Evolutionary conservation across 2,888 invertebrate species (phyloP).

Genomic region (Tenthredo amoena): DNA sequence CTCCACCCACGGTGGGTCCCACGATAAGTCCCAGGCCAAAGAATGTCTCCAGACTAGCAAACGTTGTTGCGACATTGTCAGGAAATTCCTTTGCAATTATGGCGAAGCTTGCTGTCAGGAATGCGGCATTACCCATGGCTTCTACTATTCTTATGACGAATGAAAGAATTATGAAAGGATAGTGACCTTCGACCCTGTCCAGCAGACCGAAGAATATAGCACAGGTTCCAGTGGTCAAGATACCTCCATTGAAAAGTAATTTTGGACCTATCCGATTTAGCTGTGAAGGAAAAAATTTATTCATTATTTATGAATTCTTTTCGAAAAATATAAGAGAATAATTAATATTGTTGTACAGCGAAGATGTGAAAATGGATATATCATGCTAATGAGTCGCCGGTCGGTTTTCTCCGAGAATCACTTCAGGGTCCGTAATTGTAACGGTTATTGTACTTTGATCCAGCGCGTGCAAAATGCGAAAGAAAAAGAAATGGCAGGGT

Average conservation of each 20-base stretch:
- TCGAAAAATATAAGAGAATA: not conserved
- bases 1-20: conserved; percentile 94
- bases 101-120: conserved; percentile 92
- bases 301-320: not conserved
- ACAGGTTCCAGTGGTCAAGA: conserved; percentile 90
- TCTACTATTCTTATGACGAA: conserved; percentile 90
- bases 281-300: conserved; percentile 70
- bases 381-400: conserved; percentile 38
- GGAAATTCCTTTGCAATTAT: conserved; percentile 94
- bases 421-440: not conserved
- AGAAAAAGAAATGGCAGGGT: not conserved
- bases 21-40: conserved; percentile 93
- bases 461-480: conserved; percentile 28
- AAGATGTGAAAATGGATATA: conserved; percentile 22
- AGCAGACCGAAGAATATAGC: conserved; percentile 87
- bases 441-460: conserved; percentile 41
- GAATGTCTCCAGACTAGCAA: conserved; percentile 92
- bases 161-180: conserved; percentile 88
- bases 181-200: conserved; percentile 85
- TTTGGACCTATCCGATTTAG: conserved; percentile 90
- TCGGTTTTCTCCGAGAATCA: not conserved
- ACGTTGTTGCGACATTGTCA: conserved; percentile 90
- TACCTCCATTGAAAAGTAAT: conserved; percentile 89
- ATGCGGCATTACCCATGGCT: conserved; percentile 92
- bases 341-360: not conserved